Evolutionary conservation across 1,140 invertebrate species (phyloP).

Genomic region (Anoplophora glabripennis): DNA sequence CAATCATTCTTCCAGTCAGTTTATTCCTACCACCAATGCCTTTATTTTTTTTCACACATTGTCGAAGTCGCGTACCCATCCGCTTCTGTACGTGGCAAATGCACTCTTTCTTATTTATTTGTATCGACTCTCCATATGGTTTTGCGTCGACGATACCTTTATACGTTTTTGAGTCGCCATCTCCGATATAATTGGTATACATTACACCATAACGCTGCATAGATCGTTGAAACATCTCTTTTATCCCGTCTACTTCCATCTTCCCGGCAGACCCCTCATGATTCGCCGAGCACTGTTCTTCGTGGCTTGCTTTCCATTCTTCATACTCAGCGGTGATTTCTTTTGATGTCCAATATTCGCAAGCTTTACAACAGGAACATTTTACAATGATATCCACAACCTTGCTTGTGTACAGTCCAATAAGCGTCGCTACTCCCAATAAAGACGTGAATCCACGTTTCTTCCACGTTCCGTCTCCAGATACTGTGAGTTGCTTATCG

Average conservation of each 20-base stretch:
- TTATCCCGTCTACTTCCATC: not conserved
- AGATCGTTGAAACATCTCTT: no score
- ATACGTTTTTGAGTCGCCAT: no score
- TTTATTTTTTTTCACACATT: not conserved
- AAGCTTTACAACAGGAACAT: not conserved
- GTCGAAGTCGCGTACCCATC: not conserved
- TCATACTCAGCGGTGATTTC: not conserved
- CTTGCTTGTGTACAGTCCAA: constrained; percentile 2
- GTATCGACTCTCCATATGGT: no score
- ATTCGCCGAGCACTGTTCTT: not conserved
- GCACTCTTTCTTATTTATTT: no score
- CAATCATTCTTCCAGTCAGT: not conserved
- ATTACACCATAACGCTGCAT: no score
- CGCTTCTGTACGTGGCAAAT: not conserved
- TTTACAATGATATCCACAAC: constrained; percentile 1
- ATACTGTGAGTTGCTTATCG: no score
- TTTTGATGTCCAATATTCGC: not conserved
- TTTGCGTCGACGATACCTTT: no score
- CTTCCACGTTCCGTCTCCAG: no score
- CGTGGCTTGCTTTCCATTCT: not conserved
- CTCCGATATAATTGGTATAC: no score
- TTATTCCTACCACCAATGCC: not conserved
- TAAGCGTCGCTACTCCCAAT: not conserved
- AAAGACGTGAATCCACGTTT: constrained; percentile 7
- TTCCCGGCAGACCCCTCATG: not conserved